A percentile compares a stretch with the other conserved stretches of the same genome.
phyloP scores from a whole-genome alignment of 1,140 invertebrate species.

The Platorchestia sp. region DNA sequence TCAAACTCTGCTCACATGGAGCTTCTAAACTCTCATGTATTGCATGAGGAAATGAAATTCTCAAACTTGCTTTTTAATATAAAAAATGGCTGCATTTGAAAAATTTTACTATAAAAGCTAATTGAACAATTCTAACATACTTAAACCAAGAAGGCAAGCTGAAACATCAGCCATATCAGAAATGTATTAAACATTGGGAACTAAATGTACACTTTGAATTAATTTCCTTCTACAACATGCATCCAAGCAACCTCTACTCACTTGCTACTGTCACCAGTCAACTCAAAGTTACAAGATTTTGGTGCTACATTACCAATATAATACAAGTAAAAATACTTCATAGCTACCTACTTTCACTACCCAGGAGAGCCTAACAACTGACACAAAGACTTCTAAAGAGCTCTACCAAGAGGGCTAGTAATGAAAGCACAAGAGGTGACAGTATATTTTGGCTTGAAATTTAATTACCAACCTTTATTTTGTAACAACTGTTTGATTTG shows the following conservation, averaged over 20 bases:
- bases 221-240: background rate
- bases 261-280: background rate
- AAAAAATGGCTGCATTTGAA: too few species aligned
- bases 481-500: constrained; percentile 21
- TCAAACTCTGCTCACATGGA: too few species aligned
- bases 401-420: background rate
- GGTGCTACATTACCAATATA: background rate
- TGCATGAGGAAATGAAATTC: too few species aligned
- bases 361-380: background rate
- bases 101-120: too few species aligned
- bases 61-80: too few species aligned
- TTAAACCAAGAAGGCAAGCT: background rate
- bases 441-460: background rate
- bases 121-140: background rate
- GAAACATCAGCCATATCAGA: background rate
- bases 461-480: constrained; percentile 24
- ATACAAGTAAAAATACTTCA: background rate
- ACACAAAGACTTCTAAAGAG: background rate
- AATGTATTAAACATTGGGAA: background rate
- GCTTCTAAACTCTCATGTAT: too few species aligned
- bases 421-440: background rate
- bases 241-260: background rate
- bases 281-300: background rate
- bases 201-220: background rate
- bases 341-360: background rate